phyloP scores from a whole-genome alignment of 2,797 vertebrate genomes.

The Cyclura pinguis region DNA sequence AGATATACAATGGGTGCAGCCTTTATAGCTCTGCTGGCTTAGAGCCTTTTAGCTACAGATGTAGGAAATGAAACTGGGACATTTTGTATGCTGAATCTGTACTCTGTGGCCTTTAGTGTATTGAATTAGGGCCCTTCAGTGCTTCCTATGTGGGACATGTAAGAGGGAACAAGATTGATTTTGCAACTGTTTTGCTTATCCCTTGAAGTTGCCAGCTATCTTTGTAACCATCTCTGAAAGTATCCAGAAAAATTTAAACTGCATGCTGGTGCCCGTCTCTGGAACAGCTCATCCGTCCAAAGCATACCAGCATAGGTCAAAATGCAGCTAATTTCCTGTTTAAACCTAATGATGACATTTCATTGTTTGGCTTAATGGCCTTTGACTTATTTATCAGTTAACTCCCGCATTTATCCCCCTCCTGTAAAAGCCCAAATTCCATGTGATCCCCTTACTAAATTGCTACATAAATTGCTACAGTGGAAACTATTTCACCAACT shows the following conservation, averaged over 20 bases:
- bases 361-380: slow-evolving; percentile 28
- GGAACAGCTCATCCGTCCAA: slow-evolving; percentile 23
- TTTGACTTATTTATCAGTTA: slow-evolving; percentile 45
- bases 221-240: slow-evolving; percentile 23
- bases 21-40: not conserved
- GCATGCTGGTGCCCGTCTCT: slow-evolving; percentile 10
- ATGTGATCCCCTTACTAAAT: not conserved
- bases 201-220: slow-evolving; percentile 11
- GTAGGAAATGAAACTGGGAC: not conserved
- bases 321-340: slow-evolving; percentile 46
- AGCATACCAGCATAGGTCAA: slow-evolving; percentile 28
- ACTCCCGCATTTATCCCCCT: not conserved
- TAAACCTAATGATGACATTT: slow-evolving; percentile 25
- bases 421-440: slow-evolving; percentile 16
- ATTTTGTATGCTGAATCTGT: not conserved
- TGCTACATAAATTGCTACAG: not conserved
- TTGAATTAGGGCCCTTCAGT: not conserved
- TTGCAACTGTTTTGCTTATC: not conserved
- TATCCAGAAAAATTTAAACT: slow-evolving; percentile 25
- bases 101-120: not conserved
- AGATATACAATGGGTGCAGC: too few relatives aligned
- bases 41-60: not conserved
- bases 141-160: not conserved
- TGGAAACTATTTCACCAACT: not conserved
- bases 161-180: not conserved